Evolutionary conservation across 1,140 invertebrate genomes (phyloP).

Genomic region (Drosophila lacteicornis): DNA sequence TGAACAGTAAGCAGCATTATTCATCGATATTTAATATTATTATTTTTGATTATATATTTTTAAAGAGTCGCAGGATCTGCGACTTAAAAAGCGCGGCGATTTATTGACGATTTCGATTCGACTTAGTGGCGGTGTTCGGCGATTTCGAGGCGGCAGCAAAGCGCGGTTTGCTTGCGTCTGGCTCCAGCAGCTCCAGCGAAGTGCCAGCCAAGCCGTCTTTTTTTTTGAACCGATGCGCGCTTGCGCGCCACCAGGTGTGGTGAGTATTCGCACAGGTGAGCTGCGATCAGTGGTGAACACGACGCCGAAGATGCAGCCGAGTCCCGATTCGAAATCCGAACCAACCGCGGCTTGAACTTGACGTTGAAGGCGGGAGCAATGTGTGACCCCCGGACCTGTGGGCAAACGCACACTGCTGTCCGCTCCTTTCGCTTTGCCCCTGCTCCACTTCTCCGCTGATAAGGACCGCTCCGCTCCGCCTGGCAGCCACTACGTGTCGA

Average conservation of each 20-base stretch:
- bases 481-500: conserved; percentile 32
- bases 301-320: conserved; percentile 15
- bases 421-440: neutral
- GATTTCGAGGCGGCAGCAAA: conserved; percentile 44
- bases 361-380: conserved; percentile 14
- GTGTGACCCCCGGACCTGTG: conserved; percentile 14
- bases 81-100: conserved; percentile 14
- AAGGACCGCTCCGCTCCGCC: conserved; percentile 5
- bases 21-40: conserved; percentile 2
- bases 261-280: conserved; percentile 32
- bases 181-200: conserved; percentile 77
- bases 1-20: conserved; percentile 49
- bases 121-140: conserved; percentile 1
- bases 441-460: conserved; percentile 2
- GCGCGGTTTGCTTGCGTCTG: conserved; percentile 77
- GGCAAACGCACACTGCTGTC: conserved; percentile 4
- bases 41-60: conserved; percentile 8
- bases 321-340: neutral
- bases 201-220: conserved; percentile 35
- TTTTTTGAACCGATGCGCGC: conserved; percentile 40
- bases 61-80: conserved; percentile 36
- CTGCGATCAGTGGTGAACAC: conserved; percentile 18
- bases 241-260: conserved; percentile 57
- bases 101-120: neutral
- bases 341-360: conserved; percentile 52